Conservation (phyloP, 2,797 vertebrate genomes). For the Platyrinchus mystaceus region DNA sequence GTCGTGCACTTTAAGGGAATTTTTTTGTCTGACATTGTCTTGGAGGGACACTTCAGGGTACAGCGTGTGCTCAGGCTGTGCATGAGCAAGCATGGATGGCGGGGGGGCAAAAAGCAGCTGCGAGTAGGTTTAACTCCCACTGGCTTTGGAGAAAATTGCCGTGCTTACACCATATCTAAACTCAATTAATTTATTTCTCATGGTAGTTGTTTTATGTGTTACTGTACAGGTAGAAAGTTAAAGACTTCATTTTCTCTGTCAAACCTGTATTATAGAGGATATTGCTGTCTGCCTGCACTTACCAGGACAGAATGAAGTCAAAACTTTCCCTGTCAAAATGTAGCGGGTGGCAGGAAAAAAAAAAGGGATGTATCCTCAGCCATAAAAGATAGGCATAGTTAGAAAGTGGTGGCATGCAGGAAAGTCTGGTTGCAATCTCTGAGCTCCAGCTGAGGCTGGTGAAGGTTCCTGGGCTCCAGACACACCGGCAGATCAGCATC, state of each 20-base stretch:
- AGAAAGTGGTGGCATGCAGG: neutral
- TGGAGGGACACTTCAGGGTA: neutral
- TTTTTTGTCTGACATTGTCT: neutral
- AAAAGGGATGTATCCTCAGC: neutral
- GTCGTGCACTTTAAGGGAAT: neutral
- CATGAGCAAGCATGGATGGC: neutral
- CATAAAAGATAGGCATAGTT: neutral
- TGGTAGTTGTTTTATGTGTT: neutral
- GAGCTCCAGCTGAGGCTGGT: neutral
- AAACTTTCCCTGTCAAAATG: slow-evolving; percentile 39
- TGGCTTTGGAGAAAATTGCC: neutral
- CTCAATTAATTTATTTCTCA: neutral
- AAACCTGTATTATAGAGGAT: neutral
- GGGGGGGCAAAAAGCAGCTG: neutral
- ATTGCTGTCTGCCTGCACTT: neutral
- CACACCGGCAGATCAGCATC: neutral
- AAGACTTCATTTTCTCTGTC: neutral
- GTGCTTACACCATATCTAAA: neutral
- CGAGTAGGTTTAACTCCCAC: neutral
- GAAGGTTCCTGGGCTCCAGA: neutral
- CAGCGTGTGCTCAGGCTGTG: neutral
- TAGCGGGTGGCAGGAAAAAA: neutral
- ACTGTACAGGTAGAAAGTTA: neutral
- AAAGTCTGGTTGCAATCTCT: neutral
- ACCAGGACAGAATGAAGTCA: neutral